phyloP scores from a whole-genome alignment of 2,113 vertebrate genomes.

The Numenius arquata region DNA sequence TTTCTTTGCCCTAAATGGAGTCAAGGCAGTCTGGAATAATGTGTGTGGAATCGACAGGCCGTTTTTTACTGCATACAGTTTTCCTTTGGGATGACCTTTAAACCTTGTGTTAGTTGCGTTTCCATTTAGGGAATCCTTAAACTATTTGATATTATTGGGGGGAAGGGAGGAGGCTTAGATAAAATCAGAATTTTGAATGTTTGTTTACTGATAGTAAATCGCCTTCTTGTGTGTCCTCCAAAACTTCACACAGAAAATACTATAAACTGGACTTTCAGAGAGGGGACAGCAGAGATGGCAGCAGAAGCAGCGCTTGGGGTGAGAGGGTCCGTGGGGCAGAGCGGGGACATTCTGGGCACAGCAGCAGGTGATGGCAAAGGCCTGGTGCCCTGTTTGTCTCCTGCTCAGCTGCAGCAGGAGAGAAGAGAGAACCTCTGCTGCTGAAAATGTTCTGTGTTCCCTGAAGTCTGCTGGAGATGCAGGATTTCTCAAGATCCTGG shows the following conservation, averaged over 20 bases:
- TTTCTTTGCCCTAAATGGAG: not conserved
- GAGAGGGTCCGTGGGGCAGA: not conserved
- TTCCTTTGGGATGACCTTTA: conserved; percentile 38
- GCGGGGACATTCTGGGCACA: rapidly evolving
- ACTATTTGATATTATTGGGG: not conserved
- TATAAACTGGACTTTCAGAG: not conserved
- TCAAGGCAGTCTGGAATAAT: not conserved
- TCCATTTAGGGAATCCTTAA: conserved; percentile 36
- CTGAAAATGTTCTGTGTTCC: not conserved
- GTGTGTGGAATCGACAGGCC: not conserved
- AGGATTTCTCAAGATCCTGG: not conserved
- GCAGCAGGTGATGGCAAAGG: not conserved
- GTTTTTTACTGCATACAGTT: not conserved
- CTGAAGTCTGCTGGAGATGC: not conserved
- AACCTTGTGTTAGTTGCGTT: not conserved
- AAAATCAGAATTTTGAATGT: not conserved
- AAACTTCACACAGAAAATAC: not conserved
- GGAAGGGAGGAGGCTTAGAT: not conserved
- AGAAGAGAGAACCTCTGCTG: not conserved
- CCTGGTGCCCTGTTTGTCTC: rapidly evolving
- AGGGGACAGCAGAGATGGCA: not conserved
- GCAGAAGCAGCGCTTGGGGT: not conserved
- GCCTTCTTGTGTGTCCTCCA: not conserved
- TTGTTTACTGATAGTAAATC: not conserved
- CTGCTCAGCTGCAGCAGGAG: not conserved